A percentile compares a stretch with the other conserved stretches of the same genome.
These are phyloP conservation scores for Nesometra sesokonis DNA, from an alignment of 35 echinoderm and acorn worm genomes.

Conservation along the genomic window DNA sequence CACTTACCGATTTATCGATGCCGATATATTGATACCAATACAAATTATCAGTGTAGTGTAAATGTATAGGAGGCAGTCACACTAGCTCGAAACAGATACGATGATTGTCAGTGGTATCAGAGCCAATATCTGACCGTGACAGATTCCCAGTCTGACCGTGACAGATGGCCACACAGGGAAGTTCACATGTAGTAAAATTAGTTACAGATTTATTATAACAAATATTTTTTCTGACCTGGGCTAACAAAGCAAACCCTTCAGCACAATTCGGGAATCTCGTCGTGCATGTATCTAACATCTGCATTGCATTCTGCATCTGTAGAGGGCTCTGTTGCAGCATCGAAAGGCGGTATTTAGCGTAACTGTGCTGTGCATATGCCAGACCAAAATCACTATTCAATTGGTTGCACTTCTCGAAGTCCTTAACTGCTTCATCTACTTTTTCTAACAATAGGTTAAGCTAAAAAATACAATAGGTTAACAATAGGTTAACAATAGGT, in stretches of 20 bases:
- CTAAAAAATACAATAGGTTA: conserved; percentile 18
- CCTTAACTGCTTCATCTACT: conserved; percentile 73
- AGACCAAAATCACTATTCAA: conserved; percentile 74
- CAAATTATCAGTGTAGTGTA: too few species aligned
- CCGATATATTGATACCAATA: too few species aligned
- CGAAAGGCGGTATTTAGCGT: conserved; percentile 72
- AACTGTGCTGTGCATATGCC: conserved; percentile 90
- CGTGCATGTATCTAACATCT: conserved; percentile 65
- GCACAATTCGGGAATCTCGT: conserved; percentile 68
- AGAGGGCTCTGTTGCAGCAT: conserved; percentile 77
- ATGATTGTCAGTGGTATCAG: too few species aligned
- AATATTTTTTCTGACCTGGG: conserved; percentile 72
- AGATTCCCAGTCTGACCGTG: too few species aligned
- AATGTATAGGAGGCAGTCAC: too few species aligned
- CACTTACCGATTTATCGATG: too few species aligned
- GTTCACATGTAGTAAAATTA: too few species aligned
- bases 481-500: not conserved
- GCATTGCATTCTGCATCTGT: conserved; percentile 86
- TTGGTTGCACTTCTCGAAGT: conserved; percentile 88
- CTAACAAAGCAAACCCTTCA: conserved; percentile 76
- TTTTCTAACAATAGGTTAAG: conserved; percentile 78
- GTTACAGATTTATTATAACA: too few species aligned
- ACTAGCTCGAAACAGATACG: too few species aligned
- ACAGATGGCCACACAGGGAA: too few species aligned
- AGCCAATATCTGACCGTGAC: too few species aligned